Base-by-base conservation (phyloP, 2,797 vertebrate species). In the Enteromius trimaculatus region DNA sequence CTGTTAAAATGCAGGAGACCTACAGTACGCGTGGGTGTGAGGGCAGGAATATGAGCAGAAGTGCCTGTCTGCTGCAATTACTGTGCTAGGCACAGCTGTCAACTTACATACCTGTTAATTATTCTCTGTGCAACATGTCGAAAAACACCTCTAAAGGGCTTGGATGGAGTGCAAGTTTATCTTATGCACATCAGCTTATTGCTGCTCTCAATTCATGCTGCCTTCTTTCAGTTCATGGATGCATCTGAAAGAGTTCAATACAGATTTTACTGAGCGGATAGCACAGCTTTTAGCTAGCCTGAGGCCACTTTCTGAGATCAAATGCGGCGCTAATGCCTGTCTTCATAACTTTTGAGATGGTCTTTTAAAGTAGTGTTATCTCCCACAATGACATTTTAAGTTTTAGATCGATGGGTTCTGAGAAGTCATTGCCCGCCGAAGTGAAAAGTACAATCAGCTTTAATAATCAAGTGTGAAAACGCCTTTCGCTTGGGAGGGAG, bases 81-180 rank as follows among this genome's bases (percentile, higher is more conserved):
- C 72, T 44, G 51, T 51, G 23, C 55, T 58, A 69, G 49, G 9
- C 65, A 31, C 77, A 86, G 78, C 82, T 86, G 85, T 77, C 65
- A 80, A 55, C 65, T 84, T 55, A 2, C 47, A 79, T 68, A 74
- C 58, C 47, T 86, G 85, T 81, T 80, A 85, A 83, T 85, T 82
- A 85, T 82, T 83, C 81, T 74, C 23, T 31, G 42, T 76, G 49
- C 66, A 62, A 83, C 62, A 29, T 74, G 66, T 72, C 37, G 47
- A 19, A 11, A 79, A 85, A 64, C 47, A 64, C 21, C 55, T 79
- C 29, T 1, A 60, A 77, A 60, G 13, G 58, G 47, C 51, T 72
- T 81, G 70, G 80, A 71, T 6, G 8, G 71, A 3, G 7, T 74
- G 58, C 51, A 71, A 77, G 44, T 65, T 37, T 42, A 64, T 83